phyloP scores from a whole-genome alignment of 2,113 vertebrate species.

The Bettongia penicillata region DNA sequence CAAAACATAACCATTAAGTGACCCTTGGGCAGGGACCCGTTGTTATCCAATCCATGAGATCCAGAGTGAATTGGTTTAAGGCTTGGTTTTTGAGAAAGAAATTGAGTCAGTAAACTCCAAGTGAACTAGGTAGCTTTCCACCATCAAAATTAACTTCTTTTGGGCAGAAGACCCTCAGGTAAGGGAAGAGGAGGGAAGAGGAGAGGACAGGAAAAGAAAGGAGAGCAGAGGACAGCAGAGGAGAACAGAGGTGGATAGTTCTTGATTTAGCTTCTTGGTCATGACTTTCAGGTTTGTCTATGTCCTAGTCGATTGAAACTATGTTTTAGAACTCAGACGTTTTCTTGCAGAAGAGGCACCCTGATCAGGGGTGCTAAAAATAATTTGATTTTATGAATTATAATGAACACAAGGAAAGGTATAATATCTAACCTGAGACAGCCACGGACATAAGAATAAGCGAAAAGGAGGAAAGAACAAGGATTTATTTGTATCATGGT shows the following conservation, averaged over 20 bases:
- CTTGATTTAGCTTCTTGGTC: neutral
- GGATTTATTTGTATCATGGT: neutral
- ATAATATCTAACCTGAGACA: neutral
- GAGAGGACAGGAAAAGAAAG: no score
- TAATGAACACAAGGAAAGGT: neutral
- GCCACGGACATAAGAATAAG: neutral
- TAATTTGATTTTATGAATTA: neutral
- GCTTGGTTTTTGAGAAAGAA: no score
- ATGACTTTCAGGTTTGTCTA: neutral
- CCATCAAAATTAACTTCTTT: no score
- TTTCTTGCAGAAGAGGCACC: neutral
- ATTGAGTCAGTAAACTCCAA: no score
- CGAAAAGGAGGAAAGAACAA: neutral
- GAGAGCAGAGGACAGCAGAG: no score
- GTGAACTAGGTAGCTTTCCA: no score
- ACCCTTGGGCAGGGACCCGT: no score
- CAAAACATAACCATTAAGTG: no score
- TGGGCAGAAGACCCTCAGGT: no score
- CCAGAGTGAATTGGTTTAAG: no score
- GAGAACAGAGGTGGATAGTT: neutral
- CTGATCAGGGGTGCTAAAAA: neutral
- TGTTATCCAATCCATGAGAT: no score
- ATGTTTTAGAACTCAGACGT: neutral
- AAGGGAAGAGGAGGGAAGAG: no score
- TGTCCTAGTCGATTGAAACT: neutral